Conservation (phyloP, 2,888 invertebrate genomes). For the Lepetodrilus schrolli region DNA sequence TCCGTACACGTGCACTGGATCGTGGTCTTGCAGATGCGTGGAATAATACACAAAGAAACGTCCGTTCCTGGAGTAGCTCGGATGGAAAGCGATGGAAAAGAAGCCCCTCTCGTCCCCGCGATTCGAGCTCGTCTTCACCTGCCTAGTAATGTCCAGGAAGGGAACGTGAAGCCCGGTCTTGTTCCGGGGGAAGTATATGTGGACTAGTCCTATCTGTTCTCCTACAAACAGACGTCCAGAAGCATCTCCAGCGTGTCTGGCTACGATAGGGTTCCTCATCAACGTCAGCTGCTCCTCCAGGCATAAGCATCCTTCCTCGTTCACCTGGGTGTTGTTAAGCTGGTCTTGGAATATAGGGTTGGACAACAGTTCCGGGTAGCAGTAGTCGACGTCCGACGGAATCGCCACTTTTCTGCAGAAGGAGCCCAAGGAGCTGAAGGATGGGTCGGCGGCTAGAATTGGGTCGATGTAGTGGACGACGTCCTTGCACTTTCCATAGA, state of each 20-base stretch:
- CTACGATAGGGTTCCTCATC: slow-evolving; percentile 62
- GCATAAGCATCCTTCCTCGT: slow-evolving; percentile 66
- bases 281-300: slow-evolving; percentile 51
- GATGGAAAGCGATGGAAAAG: slow-evolving; percentile 68
- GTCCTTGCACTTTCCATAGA: slow-evolving; percentile 57
- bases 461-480: slow-evolving; percentile 52
- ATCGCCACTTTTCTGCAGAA: slow-evolving; percentile 58
- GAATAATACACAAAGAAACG: slow-evolving; percentile 69
- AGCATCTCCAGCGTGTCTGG: slow-evolving; percentile 63
- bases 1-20: neutral
- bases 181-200: slow-evolving; percentile 56
- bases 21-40: slow-evolving; percentile 23
- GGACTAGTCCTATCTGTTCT: slow-evolving; percentile 66
- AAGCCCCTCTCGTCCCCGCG: slow-evolving; percentile 67
- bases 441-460: slow-evolving; percentile 4
- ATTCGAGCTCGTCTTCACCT: slow-evolving; percentile 45
- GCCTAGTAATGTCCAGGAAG: slow-evolving; percentile 56
- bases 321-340: slow-evolving; percentile 48
- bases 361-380: slow-evolving; percentile 66
- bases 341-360: slow-evolving; percentile 41
- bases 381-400: slow-evolving; percentile 61
- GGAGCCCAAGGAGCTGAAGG: slow-evolving; percentile 4
- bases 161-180: slow-evolving; percentile 49
- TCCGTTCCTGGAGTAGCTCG: slow-evolving; percentile 61
- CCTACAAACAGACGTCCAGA: slow-evolving; percentile 66